A percentile compares a stretch with the other conserved stretches of the same genome.
Evolutionary conservation across 2,797 vertebrate species (phyloP).

Genomic region (Silurus aristotelis): DNA sequence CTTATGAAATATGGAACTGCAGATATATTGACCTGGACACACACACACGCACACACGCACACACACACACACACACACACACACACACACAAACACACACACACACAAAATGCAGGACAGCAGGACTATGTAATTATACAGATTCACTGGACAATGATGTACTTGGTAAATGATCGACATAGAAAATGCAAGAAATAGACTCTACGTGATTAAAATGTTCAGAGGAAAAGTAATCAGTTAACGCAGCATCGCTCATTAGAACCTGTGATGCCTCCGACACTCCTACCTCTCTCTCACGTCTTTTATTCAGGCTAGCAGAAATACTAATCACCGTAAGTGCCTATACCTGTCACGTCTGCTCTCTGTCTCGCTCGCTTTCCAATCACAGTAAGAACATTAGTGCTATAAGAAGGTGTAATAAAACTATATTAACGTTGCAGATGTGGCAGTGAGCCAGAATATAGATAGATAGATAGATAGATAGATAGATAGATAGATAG

Average conservation of each 20-base stretch:
- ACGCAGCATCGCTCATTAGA: conserved; percentile 35
- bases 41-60: not conserved
- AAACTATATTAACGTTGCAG: conserved; percentile 42
- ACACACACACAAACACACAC: not conserved
- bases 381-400: conserved; percentile 43
- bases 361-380: conserved; percentile 39
- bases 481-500: too few species aligned
- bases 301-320: conserved; percentile 58
- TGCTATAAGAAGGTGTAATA: conserved; percentile 45
- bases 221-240: conserved; percentile 37
- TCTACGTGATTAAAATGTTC: conserved; percentile 28
- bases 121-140: conserved; percentile 4
- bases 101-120: not conserved
- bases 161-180: conserved; percentile 26
- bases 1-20: conserved; percentile 32
- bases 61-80: not conserved
- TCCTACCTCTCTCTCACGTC: conserved; percentile 56
- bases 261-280: conserved; percentile 27
- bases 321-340: conserved; percentile 57
- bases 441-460: conserved; percentile 8
- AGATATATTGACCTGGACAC: conserved; percentile 4
- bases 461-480: not conserved
- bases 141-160: not conserved
- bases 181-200: not conserved
- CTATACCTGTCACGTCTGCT: conserved; percentile 52